Conservation (phyloP, 2,888 invertebrate genomes). For the Macaria notata region DNA sequence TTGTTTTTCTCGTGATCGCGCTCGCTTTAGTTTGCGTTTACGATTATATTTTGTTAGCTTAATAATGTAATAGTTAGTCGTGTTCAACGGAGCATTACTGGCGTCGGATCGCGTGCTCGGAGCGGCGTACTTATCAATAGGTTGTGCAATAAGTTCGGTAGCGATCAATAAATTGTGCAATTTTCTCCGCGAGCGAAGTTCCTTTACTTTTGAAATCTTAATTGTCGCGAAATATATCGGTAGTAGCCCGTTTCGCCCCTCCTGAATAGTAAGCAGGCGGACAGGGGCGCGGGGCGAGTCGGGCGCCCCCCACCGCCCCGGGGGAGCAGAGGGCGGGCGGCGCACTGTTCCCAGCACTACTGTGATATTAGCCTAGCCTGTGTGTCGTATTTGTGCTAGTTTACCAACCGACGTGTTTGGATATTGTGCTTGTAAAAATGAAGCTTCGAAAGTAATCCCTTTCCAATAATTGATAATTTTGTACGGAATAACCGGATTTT, state of each 20-base stretch:
- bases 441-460: conserved; percentile 60
- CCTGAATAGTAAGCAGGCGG: conserved; percentile 77
- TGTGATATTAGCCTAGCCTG: conserved; percentile 82
- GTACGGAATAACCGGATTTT: conserved; percentile 70
- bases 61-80: conserved; percentile 10
- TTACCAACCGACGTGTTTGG: conserved; percentile 68
- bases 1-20: conserved; percentile 21
- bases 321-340: conserved; percentile 38
- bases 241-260: conserved; percentile 71
- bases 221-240: conserved; percentile 78
- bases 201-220: conserved; percentile 74
- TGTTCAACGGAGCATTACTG: conserved; percentile 33
- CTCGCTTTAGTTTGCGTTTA: conserved; percentile 24
- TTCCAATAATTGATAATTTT: conserved; percentile 69
- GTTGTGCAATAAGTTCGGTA: conserved; percentile 49
- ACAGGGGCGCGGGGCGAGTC: conserved; percentile 41
- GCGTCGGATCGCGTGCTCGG: conserved; percentile 43
- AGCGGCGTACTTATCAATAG: conserved; percentile 49
- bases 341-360: conserved; percentile 80
- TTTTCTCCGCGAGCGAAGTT: conserved; percentile 52
- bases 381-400: conserved; percentile 81
- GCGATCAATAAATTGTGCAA: conserved; percentile 60
- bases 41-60: conserved; percentile 26
- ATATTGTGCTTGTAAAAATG: conserved; percentile 70
- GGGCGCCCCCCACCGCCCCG: conserved; percentile 32